A percentile compares a stretch with the other conserved stretches of the same genome.
Conservation (phyloP, 2,797 vertebrate species). For the Megalops cyprinoides region DNA sequence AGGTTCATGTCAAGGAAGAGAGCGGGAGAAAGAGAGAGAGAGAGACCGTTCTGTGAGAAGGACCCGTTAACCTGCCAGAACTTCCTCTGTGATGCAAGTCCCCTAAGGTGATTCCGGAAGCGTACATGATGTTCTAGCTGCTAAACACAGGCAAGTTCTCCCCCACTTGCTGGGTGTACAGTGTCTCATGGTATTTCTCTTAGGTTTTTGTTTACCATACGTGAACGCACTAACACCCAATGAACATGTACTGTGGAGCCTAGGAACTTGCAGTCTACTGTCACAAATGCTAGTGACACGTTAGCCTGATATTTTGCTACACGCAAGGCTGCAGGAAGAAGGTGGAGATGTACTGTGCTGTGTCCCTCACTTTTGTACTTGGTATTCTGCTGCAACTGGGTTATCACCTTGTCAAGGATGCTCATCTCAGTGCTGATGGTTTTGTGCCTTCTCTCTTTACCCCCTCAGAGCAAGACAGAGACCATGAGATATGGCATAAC, state of each 20-base stretch:
- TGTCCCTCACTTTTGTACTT: not conserved
- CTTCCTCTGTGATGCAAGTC: not conserved
- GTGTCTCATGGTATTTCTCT: not conserved
- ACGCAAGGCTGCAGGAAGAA: not conserved
- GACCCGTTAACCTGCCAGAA: not conserved
- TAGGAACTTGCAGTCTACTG: not conserved
- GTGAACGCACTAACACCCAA: too few relatives aligned
- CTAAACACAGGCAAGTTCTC: not conserved
- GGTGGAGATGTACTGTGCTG: not conserved
- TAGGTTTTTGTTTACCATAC: too few relatives aligned
- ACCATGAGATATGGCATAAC: conserved; percentile 9
- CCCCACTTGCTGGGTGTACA: not conserved
- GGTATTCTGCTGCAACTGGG: not conserved
- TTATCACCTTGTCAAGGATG: not conserved
- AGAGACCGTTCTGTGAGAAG: not conserved
- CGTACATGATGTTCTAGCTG: conserved; percentile 1
- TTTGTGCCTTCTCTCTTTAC: not conserved
- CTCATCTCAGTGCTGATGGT: not conserved
- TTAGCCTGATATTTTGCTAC: not conserved
- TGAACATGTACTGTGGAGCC: too few relatives aligned
- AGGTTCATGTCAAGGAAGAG: not conserved
- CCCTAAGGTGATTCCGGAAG: not conserved
- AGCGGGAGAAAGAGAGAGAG: not conserved
- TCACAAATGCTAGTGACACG: not conserved
- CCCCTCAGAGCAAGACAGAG: conserved; percentile 25